Conservation (phyloP, 2,888 invertebrate genomes). For the Caradrina clavipalpis region DNA sequence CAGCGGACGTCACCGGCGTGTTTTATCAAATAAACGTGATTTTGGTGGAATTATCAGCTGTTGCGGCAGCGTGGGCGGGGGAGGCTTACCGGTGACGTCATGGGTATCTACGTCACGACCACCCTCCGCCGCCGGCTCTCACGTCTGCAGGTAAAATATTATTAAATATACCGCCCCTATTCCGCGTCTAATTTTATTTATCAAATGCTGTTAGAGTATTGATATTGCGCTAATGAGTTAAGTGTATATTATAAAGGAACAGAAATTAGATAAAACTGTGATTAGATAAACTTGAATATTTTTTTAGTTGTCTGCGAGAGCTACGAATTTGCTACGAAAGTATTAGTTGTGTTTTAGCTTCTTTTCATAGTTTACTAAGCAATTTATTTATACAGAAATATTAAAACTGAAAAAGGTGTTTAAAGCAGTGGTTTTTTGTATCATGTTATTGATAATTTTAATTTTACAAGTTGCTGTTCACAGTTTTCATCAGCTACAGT, state of each 20-base stretch:
- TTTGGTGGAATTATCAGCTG: slow-evolving; percentile 76
- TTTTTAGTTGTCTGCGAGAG: background rate
- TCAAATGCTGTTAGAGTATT: slow-evolving; percentile 36
- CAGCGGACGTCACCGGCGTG: slow-evolving; percentile 51
- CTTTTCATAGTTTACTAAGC: background rate
- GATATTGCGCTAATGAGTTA: slow-evolving; percentile 17
- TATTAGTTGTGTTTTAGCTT: slow-evolving; percentile 4
- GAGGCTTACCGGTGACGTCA: slow-evolving; percentile 77
- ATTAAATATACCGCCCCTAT: slow-evolving; percentile 49
- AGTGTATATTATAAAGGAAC: slow-evolving; percentile 11
- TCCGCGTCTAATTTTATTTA: slow-evolving; percentile 52
- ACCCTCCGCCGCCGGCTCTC: slow-evolving; percentile 61
- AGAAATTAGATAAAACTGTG: slow-evolving; percentile 8
- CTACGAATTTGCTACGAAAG: slow-evolving; percentile 13
- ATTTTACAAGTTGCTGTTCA: background rate
- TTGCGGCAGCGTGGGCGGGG: slow-evolving; percentile 69
- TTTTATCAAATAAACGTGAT: slow-evolving; percentile 61
- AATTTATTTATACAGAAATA: background rate
- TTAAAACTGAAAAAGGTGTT: background rate
- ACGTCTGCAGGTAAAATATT: slow-evolving; percentile 61
- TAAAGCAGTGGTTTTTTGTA: background rate
- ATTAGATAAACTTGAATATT: background rate
- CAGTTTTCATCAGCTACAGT: slow-evolving; percentile 1
- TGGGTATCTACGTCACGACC: slow-evolving; percentile 77
- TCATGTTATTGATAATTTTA: background rate